Base-by-base conservation (phyloP, 2,113 vertebrate species). In the Rhineura floridana region DNA sequence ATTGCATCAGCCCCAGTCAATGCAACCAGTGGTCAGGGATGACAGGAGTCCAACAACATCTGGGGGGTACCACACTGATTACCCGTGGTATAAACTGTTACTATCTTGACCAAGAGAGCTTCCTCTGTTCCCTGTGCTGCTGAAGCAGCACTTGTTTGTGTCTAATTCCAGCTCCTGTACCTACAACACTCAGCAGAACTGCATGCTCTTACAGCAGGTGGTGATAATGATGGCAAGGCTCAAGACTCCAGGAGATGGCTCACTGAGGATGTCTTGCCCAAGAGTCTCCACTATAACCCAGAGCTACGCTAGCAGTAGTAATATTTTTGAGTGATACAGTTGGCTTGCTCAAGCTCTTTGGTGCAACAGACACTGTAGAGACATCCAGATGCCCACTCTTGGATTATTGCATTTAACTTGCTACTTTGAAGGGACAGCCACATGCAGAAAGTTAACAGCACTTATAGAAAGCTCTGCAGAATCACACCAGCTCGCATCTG, bases 301-400 rank as follows among this genome's bases (percentile, higher is more conserved):
- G 28, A 46, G 1, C 0, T 46, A 70, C 36, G 0, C 87, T 0
- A 0, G 1, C 0, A 10, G 84, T 1, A 83, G 78, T 85, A 15
- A 76, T 87, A 12, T 1, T 4, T 0, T 39, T 81, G 65, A 88
- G 28, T 0, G 46, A 33, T 63, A 46, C 39, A 44, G 87, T 67
- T 86, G 70, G 82, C 86, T 78, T 1, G 42, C 3, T 0, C 88
- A 91, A 87, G 88, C 12, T 8, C 4, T 84, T 69, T 83, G 21
- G 23, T 81, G 80, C 81, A 86, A 17, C 88, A 52, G 67, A 33
- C 77, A 59, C 69, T 0, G 33, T 30, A 46, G 25, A 83, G 0
- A 55, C 15, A 48, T 42, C 93, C 87, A 87, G 88, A 80, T 52
- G 90, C 78, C 67, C n/a, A 2, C 86, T 6, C 7, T 0, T 65